These are phyloP conservation scores for Spilarctia lutea DNA, from an alignment of 2,888 invertebrate species.

Conservation along the genomic window DNA sequence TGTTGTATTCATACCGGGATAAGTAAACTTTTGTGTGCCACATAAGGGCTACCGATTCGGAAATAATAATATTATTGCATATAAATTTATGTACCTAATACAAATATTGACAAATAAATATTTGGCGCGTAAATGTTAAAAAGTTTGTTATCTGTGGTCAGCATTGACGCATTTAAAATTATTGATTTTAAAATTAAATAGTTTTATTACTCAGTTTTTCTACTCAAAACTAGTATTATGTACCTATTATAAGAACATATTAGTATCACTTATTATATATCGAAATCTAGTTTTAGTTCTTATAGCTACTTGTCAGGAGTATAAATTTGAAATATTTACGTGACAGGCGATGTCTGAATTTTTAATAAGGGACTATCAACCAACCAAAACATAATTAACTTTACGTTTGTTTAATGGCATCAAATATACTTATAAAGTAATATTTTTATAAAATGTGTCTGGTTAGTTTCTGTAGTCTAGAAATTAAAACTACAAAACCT, in stretches of 20 bases:
- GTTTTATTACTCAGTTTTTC: background rate
- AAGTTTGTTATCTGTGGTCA: background rate
- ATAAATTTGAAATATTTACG: background rate
- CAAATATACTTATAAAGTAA: background rate
- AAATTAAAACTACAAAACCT: background rate
- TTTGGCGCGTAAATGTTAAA: background rate
- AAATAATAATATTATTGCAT: constrained; percentile 11
- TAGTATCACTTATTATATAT: background rate
- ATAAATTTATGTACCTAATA: constrained; percentile 16
- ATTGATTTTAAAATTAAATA: background rate
- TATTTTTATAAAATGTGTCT: background rate
- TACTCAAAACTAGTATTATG: background rate
- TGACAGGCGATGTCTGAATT: background rate
- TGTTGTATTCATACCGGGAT: constrained; percentile 62
- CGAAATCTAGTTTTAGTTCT: background rate
- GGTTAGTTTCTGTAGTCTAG: background rate
- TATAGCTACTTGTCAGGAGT: background rate
- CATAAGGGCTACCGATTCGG: constrained; percentile 35
- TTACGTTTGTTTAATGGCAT: background rate
- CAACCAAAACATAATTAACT: background rate
- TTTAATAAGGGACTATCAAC: background rate
- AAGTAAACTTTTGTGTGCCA: constrained; percentile 51
- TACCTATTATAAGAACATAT: background rate
- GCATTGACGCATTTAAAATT: background rate
- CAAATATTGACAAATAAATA: constrained; percentile 1